Evolutionary conservation across 2,888 invertebrate species (phyloP), one percentile per base, ranked within the genome.

Genomic region (Trissolcus japonicus): DNA sequence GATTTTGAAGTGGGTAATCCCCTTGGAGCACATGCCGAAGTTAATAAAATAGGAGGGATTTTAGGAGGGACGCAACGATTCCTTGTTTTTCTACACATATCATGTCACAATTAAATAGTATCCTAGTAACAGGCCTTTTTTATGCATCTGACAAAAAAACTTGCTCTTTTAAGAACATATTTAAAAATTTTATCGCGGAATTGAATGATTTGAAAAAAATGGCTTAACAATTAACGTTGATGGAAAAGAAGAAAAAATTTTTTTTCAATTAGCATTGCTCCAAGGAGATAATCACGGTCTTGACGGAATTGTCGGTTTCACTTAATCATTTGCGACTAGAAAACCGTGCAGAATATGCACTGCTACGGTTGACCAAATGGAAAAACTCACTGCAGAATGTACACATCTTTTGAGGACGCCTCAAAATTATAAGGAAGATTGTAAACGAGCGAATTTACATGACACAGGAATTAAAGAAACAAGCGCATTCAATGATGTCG

Each of bases 301-400:
- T 0, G 72, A 76, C 55, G 59, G 62, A 48, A 71, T 76, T 2
- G 16, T 69, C 1, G 76, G 71, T 2, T 76, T 67, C 17, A 54
- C 57, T 13, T 46, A 66, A n/a, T 48, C 19, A 9, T 76, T 76
- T 50, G 29, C 17, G 40, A 48, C 19, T 3, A 21, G 50, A 4
- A 75, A 55, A 51, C 69, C 68, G 40, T 75, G 63, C 14, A 57
- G 59, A 68, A 56, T 68, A 9, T 68, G 63, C 29, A 54, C 46
- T 21, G 54, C 35, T n/a, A 25, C 29, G 1, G 63, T 68, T 6
- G 16, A 25, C 1, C 19, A 61, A 40, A 66, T 69, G 21, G 17
- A 43, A 41, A 11, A 35, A 4, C n/a, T n/a, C n/a, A n/a, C n/a
- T n/a, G n/a, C n/a, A 29, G 66, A 67, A 55, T n/a, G 17, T 25